phyloP scores from a whole-genome alignment of 2,888 invertebrate genomes.

The Amphipyra tragopoginis region DNA sequence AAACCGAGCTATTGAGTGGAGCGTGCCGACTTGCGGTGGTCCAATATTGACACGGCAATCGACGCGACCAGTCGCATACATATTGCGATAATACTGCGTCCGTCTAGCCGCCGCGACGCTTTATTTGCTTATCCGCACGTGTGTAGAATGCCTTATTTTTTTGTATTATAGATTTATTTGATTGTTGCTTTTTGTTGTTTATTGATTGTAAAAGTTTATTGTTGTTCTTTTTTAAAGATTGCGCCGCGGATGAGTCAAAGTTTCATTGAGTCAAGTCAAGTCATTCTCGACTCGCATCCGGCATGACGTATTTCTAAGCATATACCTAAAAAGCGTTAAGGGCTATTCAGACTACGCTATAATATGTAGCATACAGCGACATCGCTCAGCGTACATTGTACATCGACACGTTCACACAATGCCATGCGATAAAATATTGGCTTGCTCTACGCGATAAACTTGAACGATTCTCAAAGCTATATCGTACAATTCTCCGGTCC shows the following conservation, averaged over 20 bases:
- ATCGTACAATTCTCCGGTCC: no score
- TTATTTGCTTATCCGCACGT: conserved; percentile 64
- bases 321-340: no score
- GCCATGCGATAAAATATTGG: no score
- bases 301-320: no score
- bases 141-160: conserved; percentile 64
- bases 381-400: no score
- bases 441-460: no score
- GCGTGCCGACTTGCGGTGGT: conserved; percentile 67
- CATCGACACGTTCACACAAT: no score
- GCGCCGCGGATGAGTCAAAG: conserved; percentile 10
- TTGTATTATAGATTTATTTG: conserved; percentile 52
- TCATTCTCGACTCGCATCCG: neutral
- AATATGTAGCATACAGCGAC: no score
- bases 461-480: no score
- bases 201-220: conserved; percentile 40
- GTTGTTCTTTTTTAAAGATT: conserved; percentile 26
- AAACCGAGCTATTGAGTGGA: conserved; percentile 51
- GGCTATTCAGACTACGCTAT: no score
- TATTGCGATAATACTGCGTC: conserved; percentile 63
- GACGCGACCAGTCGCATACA: conserved; percentile 65
- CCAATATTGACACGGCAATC: conserved; percentile 71
- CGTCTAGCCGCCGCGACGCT: conserved; percentile 68
- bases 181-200: conserved; percentile 51
- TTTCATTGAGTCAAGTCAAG: neutral